phyloP scores from a whole-genome alignment of 1,140 invertebrate genomes.

The Zaprionus inermis region DNA sequence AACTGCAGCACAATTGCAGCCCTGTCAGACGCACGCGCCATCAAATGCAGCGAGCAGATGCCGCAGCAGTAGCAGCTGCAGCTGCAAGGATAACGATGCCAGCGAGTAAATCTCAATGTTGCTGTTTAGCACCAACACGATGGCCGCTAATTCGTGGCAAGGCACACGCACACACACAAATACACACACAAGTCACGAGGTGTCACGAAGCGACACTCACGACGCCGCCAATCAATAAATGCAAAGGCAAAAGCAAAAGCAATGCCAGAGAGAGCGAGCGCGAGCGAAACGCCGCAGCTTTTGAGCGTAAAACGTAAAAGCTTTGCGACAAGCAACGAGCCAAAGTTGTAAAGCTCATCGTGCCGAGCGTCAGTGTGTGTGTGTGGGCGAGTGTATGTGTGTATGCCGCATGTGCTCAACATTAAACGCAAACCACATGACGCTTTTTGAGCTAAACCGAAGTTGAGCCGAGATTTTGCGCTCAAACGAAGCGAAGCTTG shows the following conservation, averaged over 20 bases:
- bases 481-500: slow-evolving; percentile 54
- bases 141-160: slow-evolving; percentile 33
- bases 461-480: slow-evolving; percentile 33
- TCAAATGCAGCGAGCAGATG: slow-evolving; percentile 22
- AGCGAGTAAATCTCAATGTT: slow-evolving; percentile 51
- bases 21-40: slow-evolving; percentile 10
- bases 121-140: slow-evolving; percentile 31
- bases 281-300: slow-evolving; percentile 34
- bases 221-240: slow-evolving; percentile 59
- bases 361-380: not conserved
- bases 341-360: slow-evolving; percentile 59
- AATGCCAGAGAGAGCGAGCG: slow-evolving; percentile 20
- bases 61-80: slow-evolving; percentile 13
- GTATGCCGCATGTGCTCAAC: not conserved
- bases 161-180: not conserved
- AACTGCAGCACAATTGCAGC: slow-evolving; percentile 2
- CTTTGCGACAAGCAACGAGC: slow-evolving; percentile 44
- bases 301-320: slow-evolving; percentile 77
- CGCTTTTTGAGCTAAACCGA: slow-evolving; percentile 53
- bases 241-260: slow-evolving; percentile 18
- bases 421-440: slow-evolving; percentile 60
- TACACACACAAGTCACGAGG: not conserved
- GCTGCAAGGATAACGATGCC: slow-evolving; percentile 56
- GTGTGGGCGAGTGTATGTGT: too few species aligned
- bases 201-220: not conserved